A percentile compares a stretch with the other conserved stretches of the same genome.
Conservation (phyloP, 2,113 vertebrate genomes). For the Erythrocercus mccallii region DNA sequence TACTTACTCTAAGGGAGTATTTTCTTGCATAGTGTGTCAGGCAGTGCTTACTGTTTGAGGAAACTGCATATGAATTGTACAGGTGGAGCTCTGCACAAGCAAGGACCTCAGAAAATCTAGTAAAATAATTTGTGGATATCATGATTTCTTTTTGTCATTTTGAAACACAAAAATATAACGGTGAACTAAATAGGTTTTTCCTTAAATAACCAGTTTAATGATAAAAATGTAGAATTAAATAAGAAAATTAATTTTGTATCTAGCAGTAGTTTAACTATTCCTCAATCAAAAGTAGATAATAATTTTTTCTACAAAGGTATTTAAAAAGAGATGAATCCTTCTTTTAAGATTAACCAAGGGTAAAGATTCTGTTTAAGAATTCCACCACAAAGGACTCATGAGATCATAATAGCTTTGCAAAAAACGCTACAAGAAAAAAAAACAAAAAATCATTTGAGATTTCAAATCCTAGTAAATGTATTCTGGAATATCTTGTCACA, state of each 20-base stretch:
- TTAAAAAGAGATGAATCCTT: background rate
- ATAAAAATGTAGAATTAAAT: background rate
- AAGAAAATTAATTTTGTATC: background rate
- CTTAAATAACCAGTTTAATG: background rate
- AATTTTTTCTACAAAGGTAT: background rate
- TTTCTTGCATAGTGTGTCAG: background rate
- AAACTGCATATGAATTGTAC: background rate
- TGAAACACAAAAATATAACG: background rate
- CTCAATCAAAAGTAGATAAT: background rate
- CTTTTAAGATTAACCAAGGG: background rate
- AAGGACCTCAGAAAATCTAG: background rate
- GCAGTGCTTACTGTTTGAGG: background rate
- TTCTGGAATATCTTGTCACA: background rate
- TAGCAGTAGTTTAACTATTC: background rate
- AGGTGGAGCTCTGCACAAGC: background rate
- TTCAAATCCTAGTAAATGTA: background rate
- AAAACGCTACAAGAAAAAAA: background rate
- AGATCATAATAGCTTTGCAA: background rate
- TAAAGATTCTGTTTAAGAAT: background rate
- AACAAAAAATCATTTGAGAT: background rate
- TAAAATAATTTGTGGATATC: background rate
- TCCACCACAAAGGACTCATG: background rate
- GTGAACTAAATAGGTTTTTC: background rate
- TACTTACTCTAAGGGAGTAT: background rate
- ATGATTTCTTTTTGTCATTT: background rate